phyloP scores from a whole-genome alignment of 2,113 vertebrate species.

The Ciconia maguari region DNA sequence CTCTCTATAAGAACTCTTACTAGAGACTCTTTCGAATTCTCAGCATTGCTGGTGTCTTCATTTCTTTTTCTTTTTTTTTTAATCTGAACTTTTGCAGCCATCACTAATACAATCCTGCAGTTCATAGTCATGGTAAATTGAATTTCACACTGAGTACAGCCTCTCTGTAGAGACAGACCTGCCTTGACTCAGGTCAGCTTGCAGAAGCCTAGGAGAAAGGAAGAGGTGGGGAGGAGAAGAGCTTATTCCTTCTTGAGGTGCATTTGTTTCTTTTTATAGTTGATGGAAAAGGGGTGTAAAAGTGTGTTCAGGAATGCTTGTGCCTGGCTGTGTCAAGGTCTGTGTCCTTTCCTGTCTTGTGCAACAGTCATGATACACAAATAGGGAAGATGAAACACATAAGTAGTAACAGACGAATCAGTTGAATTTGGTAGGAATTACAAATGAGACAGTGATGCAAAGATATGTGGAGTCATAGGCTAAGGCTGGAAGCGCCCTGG shows the following conservation, averaged over 20 bases:
- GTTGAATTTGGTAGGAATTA: not conserved
- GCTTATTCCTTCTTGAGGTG: not conserved
- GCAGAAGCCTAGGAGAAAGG: not conserved
- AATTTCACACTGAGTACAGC: not conserved
- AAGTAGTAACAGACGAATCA: not conserved
- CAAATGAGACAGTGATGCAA: not conserved
- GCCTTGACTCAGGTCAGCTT: not conserved
- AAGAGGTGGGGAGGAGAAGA: not conserved
- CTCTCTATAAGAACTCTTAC: not conserved
- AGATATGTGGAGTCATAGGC: not conserved
- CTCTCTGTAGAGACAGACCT: not conserved
- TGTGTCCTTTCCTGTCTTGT: not conserved
- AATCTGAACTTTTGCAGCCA: not conserved
- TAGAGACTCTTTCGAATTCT: not conserved
- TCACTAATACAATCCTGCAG: not conserved
- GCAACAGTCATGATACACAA: not conserved
- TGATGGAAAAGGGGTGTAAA: not conserved
- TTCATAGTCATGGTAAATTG: not conserved
- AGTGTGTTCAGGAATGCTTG: not conserved
- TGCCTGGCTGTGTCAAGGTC: not conserved
- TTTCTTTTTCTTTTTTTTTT: not conserved
- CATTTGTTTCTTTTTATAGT: not conserved
- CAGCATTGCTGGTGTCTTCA: not conserved
- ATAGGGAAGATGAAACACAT: not conserved
- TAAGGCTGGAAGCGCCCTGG: not conserved